Evolutionary conservation across 2,113 vertebrate species (phyloP).

Genomic region (Calidris pugnax): DNA sequence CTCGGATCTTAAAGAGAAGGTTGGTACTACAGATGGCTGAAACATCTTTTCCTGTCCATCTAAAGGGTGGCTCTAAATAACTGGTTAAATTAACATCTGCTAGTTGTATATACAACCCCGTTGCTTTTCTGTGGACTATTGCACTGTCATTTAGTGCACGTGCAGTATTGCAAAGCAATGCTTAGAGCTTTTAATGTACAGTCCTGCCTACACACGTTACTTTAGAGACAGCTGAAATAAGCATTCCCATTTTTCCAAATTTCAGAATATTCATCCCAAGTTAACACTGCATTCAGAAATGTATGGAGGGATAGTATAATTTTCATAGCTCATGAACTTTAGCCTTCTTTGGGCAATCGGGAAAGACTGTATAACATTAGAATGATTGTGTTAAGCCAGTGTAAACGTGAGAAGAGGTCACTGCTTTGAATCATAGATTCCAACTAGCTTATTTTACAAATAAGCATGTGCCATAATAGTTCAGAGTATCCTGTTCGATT

Average conservation of each 20-base stretch:
- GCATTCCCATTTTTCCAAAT: background rate
- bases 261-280: background rate
- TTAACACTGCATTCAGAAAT: background rate
- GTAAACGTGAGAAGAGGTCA: background rate
- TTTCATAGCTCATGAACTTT: background rate
- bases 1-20: slow-evolving; percentile 85
- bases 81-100: background rate
- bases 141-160: background rate
- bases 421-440: background rate
- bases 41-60: background rate
- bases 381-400: background rate
- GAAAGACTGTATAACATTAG: background rate
- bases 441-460: background rate
- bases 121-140: background rate
- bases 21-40: slow-evolving; percentile 41
- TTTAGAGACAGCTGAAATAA: background rate
- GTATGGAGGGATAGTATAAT: background rate
- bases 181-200: background rate
- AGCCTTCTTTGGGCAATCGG: background rate
- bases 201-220: rapidly evolving
- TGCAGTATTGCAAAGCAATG: background rate
- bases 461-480: background rate
- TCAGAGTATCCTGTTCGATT: background rate
- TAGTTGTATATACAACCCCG: background rate
- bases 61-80: background rate